Base-by-base conservation (phyloP, 1,140 invertebrate species). In the Brachionus sp. region DNA sequence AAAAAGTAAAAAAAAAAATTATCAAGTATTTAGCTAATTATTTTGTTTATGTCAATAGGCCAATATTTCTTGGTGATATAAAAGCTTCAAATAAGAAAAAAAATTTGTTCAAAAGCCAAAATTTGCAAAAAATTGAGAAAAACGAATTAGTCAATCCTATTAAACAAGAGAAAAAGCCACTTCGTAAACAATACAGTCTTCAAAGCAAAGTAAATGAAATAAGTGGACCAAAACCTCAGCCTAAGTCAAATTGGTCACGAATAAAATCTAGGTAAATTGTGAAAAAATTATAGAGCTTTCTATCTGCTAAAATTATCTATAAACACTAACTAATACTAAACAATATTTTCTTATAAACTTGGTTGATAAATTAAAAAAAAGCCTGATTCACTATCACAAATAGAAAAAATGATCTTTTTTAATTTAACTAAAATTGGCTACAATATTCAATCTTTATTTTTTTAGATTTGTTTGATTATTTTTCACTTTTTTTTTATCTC, bases 111-210 rank as follows among this genome's bases (percentile, higher is more conserved):
- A 70, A 70, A 70, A 70, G 66, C 37, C 66, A 70, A 70, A 70
- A 70, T 39, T 70, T 70, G n/a, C 66, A 42, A 39, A 70, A 70
- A 16, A 70, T 70, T 70, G 66, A 70, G 7, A 70, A 70, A 23
- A 2, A 7, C 3, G 66, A 70, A 7, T 19, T 70, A 16, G 19
- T n/a, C 6, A 37, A 12, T 16, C 37, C 66, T 16, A 2, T 16
- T 39, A 70, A 70, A 23, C 66, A 70, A 39, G 66, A 70, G 5
- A 70, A 70, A 39, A 70, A 39, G 37, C 13, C 7, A 4, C 37
- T 70, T 70, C 29, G 37, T 4, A 70, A 70, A 70, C 66, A 70
- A 70, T 19, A 39, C 19, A 70, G 66, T 39, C 35, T 70, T 37
- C 66, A 70, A 39, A 9, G 13, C 7, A 70, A 70, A 70, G 37